Base-by-base conservation (phyloP, 2,797 vertebrate species). In the Loris lydekkerianus region DNA sequence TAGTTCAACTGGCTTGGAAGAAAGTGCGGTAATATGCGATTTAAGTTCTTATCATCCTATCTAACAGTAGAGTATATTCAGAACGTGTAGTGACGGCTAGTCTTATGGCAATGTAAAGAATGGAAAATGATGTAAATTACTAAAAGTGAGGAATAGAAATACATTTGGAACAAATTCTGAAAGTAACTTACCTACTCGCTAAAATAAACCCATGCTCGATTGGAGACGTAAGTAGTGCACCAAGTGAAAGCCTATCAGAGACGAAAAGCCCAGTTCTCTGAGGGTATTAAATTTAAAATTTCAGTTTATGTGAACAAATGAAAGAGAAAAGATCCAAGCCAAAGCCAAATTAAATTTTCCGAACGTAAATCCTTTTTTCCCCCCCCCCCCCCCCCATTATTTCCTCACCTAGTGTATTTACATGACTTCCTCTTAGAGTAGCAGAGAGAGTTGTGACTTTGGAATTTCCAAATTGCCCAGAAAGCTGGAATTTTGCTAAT, bases 311-410 rank as follows among this genome's bases (percentile, higher is more conserved):
- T 37, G 21, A 78, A 94, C 23, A 20, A 77, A 87, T 90, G 78
- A 86, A 95, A 65, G 53, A 85, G 23, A 87, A 85, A 46, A 75
- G 10, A 46, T n/a, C n/a, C 56, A 80, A 84, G 34, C 37, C n/a
- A 53, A 89, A 92, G 73, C 29, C 70, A 84, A 89, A 88, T 2
- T 69, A n/a, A 94, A 81, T 53, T 94, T 90, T 46, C 67, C 49
- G 77, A 40, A 87, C n/a, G 34, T 2, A 0, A 37, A 31, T 83
- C 29, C 37, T 23, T 86, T 89, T 63, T n/a, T 89, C 70, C 60
- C 21, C 15, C 23, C n/a, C 8, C 23, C n/a, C 8, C 18, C 5
- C 23, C 46, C 3, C 3, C 2, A 6, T 18, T 65, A 3, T 93
- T 94, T 82, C 31, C n/a, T 92, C 56, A 40, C 43, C 46, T 37